Percentiles rank a stretch among this genome's conserved stretches.
These are phyloP conservation scores for Hymenopus coronatus DNA, from an alignment of 2,888 invertebrate species.

Conservation along the genomic window DNA sequence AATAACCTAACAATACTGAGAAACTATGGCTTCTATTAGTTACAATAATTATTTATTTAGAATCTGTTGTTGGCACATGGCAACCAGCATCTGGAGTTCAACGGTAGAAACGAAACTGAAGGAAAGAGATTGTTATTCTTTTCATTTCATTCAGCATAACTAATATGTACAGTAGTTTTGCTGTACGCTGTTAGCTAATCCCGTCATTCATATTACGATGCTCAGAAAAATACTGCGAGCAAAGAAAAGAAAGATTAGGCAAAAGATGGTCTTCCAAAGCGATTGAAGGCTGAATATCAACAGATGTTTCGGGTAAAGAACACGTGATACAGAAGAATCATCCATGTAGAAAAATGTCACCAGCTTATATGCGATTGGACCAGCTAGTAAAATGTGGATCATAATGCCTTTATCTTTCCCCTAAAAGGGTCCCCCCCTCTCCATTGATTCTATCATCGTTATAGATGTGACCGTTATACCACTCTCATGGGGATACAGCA, in stretches of 20 bases:
- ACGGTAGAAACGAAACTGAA: too few species aligned
- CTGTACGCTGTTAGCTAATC: not conserved
- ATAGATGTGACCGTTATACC: not conserved
- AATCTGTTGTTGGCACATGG: too few species aligned
- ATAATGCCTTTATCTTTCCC: conserved; percentile 3
- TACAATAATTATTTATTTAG: too few species aligned
- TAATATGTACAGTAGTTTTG: not conserved
- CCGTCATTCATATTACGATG: not conserved
- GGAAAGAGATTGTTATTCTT: not conserved
- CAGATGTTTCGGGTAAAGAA: conserved; percentile 20
- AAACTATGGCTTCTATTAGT: too few species aligned
- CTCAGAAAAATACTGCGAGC: not conserved
- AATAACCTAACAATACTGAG: too few species aligned
- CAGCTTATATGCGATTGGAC: conserved; percentile 22
- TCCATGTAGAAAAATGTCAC: conserved; percentile 29
- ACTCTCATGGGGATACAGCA: not conserved
- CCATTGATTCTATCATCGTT: not conserved
- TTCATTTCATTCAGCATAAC: not conserved
- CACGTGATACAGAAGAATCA: not conserved
- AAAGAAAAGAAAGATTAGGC: not conserved
- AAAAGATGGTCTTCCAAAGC: not conserved
- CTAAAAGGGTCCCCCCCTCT: not conserved
- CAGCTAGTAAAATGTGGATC: conserved; percentile 15
- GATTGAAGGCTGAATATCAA: not conserved
- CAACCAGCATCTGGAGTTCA: too few species aligned